phyloP scores from a whole-genome alignment of 2,113 vertebrate species.

The Leptosomus discolor region DNA sequence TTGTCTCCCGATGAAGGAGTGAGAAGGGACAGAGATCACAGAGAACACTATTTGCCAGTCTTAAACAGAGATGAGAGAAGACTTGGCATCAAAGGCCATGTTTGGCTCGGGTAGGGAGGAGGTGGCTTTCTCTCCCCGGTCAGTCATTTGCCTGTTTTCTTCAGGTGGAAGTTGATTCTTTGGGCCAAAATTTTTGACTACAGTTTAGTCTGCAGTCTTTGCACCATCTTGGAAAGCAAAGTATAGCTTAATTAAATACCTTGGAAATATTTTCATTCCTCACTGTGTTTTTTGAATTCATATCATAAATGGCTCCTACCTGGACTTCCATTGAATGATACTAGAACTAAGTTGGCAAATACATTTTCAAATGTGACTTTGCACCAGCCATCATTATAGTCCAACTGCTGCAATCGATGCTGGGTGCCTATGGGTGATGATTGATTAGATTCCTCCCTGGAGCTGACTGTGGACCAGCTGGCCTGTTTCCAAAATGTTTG shows the following conservation, averaged over 20 bases:
- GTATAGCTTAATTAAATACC: neutral
- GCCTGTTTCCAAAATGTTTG: neutral
- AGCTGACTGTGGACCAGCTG: neutral
- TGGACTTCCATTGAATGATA: neutral
- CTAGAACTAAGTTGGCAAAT: neutral
- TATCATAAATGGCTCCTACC: neutral
- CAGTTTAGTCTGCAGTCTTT: neutral
- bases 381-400: neutral
- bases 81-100: accelerated
- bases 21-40: neutral
- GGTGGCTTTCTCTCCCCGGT: neutral
- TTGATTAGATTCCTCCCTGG: neutral
- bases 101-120: neutral
- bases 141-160: neutral
- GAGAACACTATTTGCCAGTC: neutral
- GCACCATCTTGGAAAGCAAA: neutral
- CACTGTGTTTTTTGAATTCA: neutral
- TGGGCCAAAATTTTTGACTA: neutral
- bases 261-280: neutral
- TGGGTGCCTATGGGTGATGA: neutral
- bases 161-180: neutral
- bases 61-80: neutral
- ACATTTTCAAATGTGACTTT: neutral
- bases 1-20: neutral
- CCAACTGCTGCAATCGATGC: accelerated